Evolutionary conservation across 2,797 vertebrate genomes (phyloP).

Genomic region (Propithecus deckenii): DNA sequence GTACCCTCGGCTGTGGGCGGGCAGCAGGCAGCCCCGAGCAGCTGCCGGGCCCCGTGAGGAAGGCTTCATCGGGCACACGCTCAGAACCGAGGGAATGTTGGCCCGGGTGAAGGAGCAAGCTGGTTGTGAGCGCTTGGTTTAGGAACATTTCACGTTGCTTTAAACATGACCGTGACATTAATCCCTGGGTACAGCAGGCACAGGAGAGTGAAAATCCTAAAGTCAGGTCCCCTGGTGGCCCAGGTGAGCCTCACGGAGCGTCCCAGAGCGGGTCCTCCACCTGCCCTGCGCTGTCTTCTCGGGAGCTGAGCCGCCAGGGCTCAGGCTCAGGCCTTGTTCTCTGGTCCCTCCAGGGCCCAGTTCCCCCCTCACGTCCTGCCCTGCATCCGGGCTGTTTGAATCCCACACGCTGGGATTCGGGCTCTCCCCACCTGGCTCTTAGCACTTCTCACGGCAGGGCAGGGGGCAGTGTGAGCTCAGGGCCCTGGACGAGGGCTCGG

Average conservation of each 20-base stretch:
- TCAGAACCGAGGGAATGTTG: neutral
- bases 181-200: neutral
- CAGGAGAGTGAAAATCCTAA: neutral
- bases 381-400: neutral
- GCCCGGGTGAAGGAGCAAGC: neutral
- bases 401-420: fast-evolving
- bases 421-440: neutral
- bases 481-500: fast-evolving
- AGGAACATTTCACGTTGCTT: neutral
- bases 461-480: neutral
- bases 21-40: too few species aligned
- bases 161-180: neutral
- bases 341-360: too few species aligned
- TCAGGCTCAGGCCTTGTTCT: neutral
- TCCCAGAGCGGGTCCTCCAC: neutral
- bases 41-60: neutral
- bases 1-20: constrained; percentile 73
- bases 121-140: neutral
- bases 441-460: too few species aligned
- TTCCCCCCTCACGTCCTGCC: neutral
- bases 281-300: neutral
- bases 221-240: fast-evolving
- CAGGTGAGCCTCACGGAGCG: neutral
- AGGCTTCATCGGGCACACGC: neutral
- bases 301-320: neutral